Base-by-base conservation (phyloP, 2,888 invertebrate genomes). In the Argyresthia albistria region DNA sequence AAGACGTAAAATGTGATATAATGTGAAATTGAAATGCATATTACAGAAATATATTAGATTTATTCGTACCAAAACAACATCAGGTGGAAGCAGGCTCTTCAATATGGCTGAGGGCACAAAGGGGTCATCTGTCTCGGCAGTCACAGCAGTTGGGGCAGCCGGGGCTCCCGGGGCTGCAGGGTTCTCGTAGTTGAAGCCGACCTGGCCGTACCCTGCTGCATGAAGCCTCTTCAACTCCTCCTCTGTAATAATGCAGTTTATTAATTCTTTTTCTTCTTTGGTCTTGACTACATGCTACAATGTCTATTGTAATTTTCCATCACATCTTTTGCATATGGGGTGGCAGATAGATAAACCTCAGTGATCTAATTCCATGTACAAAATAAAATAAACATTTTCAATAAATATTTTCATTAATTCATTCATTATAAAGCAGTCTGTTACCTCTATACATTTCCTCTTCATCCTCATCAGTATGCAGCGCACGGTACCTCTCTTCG, bases 401-500 rank as follows among this genome's bases (percentile, higher is more conserved):
- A n/a, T n/a, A n/a, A n/a, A n/a, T n/a, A n/a, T n/a, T n/a, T n/a
- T n/a, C n/a, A n/a, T n/a, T n/a, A n/a, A n/a, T n/a, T n/a, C n/a
- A n/a, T n/a, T n/a, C n/a, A n/a, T n/a, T n/a, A 25, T 25, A 25
- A 25, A 25, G 25, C 25, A 45, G 43, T 14, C 6, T 12, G 46
- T 25, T 79, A 96, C 97, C 97, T 92, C 97, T 95, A 78, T 96
- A 96, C 88, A 96, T 90, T 59, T 93, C 91, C 69, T 96, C 95
- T 71, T 97, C 96, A 72, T 93, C 93, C 67, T 97, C 94, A 78
- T 97, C 95, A 55, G 93, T 93, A 69, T 94, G 92, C 49, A 99
- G 89, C 15, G 96, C 97, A 56, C 94, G 89, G 82, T 97, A 99
- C 48, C 99, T 90, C 87, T 99, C 99, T 73, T 97, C 95, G 74